Evolutionary conservation across 2,797 vertebrate genomes (phyloP).

Genomic region (Pangasius macronema): DNA sequence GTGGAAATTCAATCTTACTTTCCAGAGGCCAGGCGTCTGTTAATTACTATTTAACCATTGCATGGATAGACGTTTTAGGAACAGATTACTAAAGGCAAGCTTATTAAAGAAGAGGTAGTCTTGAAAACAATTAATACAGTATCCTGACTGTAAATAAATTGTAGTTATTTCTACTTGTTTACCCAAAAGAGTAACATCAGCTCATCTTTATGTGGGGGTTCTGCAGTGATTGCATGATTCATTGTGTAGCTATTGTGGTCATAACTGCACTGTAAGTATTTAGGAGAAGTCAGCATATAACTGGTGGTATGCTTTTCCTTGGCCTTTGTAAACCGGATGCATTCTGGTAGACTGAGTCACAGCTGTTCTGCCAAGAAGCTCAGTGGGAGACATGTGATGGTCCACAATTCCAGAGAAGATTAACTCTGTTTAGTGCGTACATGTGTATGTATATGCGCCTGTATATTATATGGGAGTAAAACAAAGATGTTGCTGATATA

Average conservation of each 20-base stretch:
- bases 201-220: not conserved
- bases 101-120: not conserved
- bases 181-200: not conserved
- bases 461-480: not conserved
- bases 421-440: constrained; percentile 58
- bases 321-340: constrained; percentile 46
- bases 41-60: constrained; percentile 31
- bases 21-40: constrained; percentile 45
- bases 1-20: constrained; percentile 67
- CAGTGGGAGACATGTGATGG: constrained; percentile 45
- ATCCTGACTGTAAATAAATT: not conserved
- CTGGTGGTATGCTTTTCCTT: constrained; percentile 42
- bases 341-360: constrained; percentile 46
- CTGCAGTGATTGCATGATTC: not conserved
- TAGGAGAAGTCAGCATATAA: constrained; percentile 7
- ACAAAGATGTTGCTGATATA: constrained; percentile 13
- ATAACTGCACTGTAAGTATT: constrained; percentile 25
- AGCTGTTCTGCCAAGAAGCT: constrained; percentile 49
- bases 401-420: constrained; percentile 48
- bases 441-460: not conserved
- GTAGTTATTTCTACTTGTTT: not conserved
- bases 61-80: constrained; percentile 29
- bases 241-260: not conserved
- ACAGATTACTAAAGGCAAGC: constrained; percentile 24
- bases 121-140: not conserved